phyloP scores from a whole-genome alignment of 2,113 vertebrate species.

The Notothenia coriiceps region DNA sequence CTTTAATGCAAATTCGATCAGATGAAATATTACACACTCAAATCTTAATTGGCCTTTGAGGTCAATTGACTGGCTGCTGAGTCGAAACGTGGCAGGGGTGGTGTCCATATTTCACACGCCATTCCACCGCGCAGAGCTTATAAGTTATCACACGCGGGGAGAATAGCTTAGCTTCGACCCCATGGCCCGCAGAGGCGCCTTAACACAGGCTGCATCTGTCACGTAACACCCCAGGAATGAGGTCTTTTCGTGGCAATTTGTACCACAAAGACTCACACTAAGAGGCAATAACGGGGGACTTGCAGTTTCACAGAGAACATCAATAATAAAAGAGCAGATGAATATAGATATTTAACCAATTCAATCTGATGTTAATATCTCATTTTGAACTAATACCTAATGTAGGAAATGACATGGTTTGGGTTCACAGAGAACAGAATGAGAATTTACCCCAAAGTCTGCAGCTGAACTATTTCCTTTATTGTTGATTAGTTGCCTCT shows the following conservation, averaged over 20 bases:
- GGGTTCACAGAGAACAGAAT: conserved; percentile 34
- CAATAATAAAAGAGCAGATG: conserved; percentile 39
- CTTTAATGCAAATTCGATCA: conserved; percentile 78
- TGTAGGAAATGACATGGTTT: conserved; percentile 50
- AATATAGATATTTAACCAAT: conserved; percentile 47
- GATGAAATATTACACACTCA: conserved; percentile 80
- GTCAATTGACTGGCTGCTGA: conserved; percentile 76
- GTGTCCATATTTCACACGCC: conserved; percentile 75
- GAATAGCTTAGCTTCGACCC: conserved; percentile 57
- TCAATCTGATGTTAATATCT: conserved; percentile 36
- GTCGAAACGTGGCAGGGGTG: conserved; percentile 55
- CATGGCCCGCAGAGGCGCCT: conserved; percentile 22
- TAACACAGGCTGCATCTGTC: conserved; percentile 50
- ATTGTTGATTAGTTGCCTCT: conserved; percentile 64
- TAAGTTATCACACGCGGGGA: conserved; percentile 56
- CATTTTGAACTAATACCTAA: conserved; percentile 39
- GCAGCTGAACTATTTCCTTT: conserved; percentile 51
- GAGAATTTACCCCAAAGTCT: conserved; percentile 36
- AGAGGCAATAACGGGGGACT: conserved; percentile 15
- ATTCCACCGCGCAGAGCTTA: conserved; percentile 55
- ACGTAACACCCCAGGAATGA: conserved; percentile 21
- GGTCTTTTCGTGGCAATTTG: conserved; percentile 46
- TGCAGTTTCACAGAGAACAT: conserved; percentile 27
- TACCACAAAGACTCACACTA: conserved; percentile 22
- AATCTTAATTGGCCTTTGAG: conserved; percentile 78